Evolutionary conservation across 2,888 invertebrate species (phyloP).

Genomic region (Lampropteryx suffumata): DNA sequence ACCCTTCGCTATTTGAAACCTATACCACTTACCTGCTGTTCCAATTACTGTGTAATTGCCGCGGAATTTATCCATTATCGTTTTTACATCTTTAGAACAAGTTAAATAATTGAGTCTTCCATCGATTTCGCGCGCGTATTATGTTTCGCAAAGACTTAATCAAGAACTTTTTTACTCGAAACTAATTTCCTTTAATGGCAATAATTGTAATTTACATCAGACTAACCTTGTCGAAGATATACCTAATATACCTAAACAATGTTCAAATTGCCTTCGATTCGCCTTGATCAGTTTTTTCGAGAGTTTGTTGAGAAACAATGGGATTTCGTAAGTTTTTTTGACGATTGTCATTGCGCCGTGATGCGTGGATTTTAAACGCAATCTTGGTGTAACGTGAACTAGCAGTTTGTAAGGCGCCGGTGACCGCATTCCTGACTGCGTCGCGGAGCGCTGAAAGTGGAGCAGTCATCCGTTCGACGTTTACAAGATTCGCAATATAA

Average conservation of each 20-base stretch:
- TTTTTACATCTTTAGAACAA: slow-evolving; percentile 20
- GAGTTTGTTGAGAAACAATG: slow-evolving; percentile 27
- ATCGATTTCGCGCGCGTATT: slow-evolving; percentile 29
- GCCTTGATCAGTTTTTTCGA: slow-evolving; percentile 17
- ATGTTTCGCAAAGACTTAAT: slow-evolving; percentile 12
- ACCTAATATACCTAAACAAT: background rate
- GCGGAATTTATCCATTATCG: slow-evolving; percentile 27
- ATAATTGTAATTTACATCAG: background rate
- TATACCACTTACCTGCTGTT: slow-evolving; percentile 13
- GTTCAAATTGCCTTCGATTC: slow-evolving; percentile 24
- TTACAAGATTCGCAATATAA: slow-evolving; percentile 55
- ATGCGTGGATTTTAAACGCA: slow-evolving; percentile 17
- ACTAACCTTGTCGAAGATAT: background rate
- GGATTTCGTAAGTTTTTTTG: slow-evolving; percentile 25
- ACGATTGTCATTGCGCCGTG: slow-evolving; percentile 21
- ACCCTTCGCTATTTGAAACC: slow-evolving; percentile 11
- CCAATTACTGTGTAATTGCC: slow-evolving; percentile 18
- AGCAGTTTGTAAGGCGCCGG: slow-evolving; percentile 51
- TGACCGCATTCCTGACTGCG: slow-evolving; percentile 73
- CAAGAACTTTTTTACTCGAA: slow-evolving; percentile 4
- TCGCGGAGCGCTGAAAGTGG: slow-evolving; percentile 63
- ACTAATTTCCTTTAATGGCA: slow-evolving; percentile 1
- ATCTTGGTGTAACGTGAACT: slow-evolving; percentile 47
- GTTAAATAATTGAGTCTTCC: slow-evolving; percentile 28
- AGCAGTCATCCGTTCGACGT: slow-evolving; percentile 64